phyloP scores from a whole-genome alignment of 1,140 invertebrate genomes.

The Neotoxoptera formosana region DNA sequence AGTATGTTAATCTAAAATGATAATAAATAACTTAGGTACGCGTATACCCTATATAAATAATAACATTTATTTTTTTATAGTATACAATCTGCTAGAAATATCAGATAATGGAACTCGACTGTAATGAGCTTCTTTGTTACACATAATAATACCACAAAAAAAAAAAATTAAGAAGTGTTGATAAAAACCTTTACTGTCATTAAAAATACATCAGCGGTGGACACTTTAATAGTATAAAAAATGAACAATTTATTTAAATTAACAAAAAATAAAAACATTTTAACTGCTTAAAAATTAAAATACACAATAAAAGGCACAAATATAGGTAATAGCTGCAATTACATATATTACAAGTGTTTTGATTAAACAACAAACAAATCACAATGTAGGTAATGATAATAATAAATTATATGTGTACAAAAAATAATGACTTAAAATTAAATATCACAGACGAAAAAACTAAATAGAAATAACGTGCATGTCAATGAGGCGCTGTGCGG shows the following conservation, averaged over 20 bases:
- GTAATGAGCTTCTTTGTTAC: neutral
- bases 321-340: conserved; percentile 10
- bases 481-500: neutral
- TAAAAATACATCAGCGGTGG: conserved; percentile 30
- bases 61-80: neutral
- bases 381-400: neutral
- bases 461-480: neutral
- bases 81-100: neutral
- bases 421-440: conserved; percentile 36
- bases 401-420: conserved; percentile 2
- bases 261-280: conserved; percentile 46
- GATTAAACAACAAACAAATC: conserved; percentile 30
- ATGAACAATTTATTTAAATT: conserved; percentile 15
- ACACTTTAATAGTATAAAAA: neutral
- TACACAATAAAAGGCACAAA: neutral
- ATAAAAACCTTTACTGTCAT: conserved; percentile 33
- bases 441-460: conserved; percentile 34
- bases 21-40: neutral
- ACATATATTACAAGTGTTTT: neutral
- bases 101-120: neutral
- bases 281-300: conserved; percentile 6
- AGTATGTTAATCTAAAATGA: neutral
- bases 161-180: neutral
- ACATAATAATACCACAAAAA: neutral
- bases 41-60: neutral